Evolutionary conservation across 1,140 invertebrate genomes (phyloP).

Genomic region (Coenobita brevimanus): DNA sequence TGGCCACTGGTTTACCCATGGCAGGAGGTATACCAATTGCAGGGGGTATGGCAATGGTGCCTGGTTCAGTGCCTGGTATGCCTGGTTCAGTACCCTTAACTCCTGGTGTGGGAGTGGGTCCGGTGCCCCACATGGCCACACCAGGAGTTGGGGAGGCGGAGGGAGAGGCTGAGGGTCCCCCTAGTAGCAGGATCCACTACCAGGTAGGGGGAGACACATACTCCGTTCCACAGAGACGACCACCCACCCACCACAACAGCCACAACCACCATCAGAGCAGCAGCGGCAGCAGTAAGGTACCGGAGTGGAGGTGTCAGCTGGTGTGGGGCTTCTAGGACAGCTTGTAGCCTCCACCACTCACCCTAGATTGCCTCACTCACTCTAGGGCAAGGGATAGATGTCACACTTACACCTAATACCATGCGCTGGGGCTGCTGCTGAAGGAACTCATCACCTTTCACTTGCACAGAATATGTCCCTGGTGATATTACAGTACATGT

Average conservation of each 20-base stretch:
- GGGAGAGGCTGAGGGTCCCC: slow-evolving; percentile 16
- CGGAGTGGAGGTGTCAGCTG: too few relatives aligned
- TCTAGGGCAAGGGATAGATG: too few relatives aligned
- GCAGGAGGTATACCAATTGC: slow-evolving; percentile 24
- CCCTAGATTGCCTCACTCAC: too few relatives aligned
- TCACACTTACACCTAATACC: too few relatives aligned
- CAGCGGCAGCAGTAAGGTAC: neutral
- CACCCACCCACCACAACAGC: slow-evolving; percentile 9
- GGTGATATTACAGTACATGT: too few relatives aligned
- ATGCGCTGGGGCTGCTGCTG: too few relatives aligned
- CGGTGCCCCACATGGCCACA: neutral
- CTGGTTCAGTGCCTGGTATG: slow-evolving; percentile 35
- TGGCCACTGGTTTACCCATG: slow-evolving; percentile 26
- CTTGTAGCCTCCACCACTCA: too few relatives aligned
- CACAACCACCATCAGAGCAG: neutral
- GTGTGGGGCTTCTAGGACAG: too few relatives aligned
- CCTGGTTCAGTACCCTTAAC: neutral
- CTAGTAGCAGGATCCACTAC: slow-evolving; percentile 48
- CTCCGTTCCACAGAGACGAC: slow-evolving; percentile 58
- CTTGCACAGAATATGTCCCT: too few relatives aligned
- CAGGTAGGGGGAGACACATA: slow-evolving; percentile 61
- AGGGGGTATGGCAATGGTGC: slow-evolving; percentile 24
- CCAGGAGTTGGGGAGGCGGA: slow-evolving; percentile 20
- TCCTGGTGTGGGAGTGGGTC: neutral
- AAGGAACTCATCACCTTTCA: too few relatives aligned